These are phyloP conservation scores for Sitta europaea DNA, from an alignment of 2,113 vertebrate genomes.

Conservation along the genomic window DNA sequence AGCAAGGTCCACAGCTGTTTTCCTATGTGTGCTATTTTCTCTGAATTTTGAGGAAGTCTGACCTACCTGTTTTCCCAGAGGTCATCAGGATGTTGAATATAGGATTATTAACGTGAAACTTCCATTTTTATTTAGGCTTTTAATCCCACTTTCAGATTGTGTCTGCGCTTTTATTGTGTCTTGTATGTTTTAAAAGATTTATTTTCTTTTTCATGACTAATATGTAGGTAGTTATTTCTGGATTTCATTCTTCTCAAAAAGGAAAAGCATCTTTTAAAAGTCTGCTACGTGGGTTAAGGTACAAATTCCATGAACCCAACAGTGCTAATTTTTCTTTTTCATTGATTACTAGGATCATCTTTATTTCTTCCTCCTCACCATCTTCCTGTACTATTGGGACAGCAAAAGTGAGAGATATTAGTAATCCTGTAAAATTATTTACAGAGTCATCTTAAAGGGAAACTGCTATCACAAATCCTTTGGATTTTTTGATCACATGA, in stretches of 20 bases:
- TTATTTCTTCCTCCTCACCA: rapidly evolving
- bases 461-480: neutral
- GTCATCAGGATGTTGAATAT: neutral
- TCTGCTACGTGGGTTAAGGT: neutral
- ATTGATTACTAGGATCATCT: neutral
- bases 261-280: neutral
- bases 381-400: neutral
- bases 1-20: neutral
- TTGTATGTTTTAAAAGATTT: neutral
- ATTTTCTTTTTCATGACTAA: neutral
- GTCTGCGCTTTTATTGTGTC: neutral
- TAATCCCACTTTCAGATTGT: neutral
- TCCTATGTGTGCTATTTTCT: neutral
- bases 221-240: neutral
- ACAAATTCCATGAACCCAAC: neutral
- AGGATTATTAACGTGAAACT: neutral
- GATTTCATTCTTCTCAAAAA: neutral
- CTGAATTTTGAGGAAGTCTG: neutral
- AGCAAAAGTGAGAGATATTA: neutral
- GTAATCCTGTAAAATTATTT: neutral
- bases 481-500: neutral
- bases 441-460: neutral
- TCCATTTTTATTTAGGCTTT: neutral
- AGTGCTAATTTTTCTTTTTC: neutral
- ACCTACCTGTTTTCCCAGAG: neutral